Evolutionary conservation across 2,113 vertebrate genomes (phyloP).

Genomic region (human (Homo sapiens)): DNA sequence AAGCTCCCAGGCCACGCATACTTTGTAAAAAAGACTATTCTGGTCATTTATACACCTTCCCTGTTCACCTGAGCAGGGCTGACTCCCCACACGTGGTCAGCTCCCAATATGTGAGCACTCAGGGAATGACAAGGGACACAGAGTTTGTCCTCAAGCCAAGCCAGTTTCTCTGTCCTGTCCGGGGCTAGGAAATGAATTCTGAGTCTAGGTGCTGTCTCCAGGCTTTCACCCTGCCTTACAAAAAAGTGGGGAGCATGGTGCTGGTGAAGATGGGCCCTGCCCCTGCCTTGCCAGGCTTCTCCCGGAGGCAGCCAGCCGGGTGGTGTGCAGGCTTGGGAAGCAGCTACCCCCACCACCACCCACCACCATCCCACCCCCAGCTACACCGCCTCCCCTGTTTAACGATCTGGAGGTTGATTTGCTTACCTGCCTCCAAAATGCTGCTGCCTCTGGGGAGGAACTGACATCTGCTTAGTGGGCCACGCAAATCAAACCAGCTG

Average conservation of each 20-base stretch:
- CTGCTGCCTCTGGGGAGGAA: background rate
- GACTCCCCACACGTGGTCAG: background rate
- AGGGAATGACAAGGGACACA: background rate
- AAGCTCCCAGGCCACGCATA: background rate
- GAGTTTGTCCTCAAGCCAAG: background rate
- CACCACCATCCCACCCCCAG: too few relatives aligned
- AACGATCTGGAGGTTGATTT: background rate
- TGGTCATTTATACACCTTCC: background rate
- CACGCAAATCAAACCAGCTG: background rate
- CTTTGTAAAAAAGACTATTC: background rate
- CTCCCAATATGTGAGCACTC: background rate
- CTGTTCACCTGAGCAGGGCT: background rate
- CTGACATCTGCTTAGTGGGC: background rate
- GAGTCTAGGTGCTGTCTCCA: background rate
- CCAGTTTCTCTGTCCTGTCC: background rate
- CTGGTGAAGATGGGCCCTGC: background rate
- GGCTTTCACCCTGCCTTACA: background rate
- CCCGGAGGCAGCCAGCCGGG: background rate
- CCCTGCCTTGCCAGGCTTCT: background rate
- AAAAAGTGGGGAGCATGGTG: fast-evolving
- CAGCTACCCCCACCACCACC: background rate
- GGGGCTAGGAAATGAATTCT: background rate
- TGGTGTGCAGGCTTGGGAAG: background rate
- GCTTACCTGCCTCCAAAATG: background rate
- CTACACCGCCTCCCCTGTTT: background rate